These are phyloP conservation scores for Danio jaintianensis DNA, from an alignment of 2,797 vertebrate species.

Conservation along the genomic window DNA sequence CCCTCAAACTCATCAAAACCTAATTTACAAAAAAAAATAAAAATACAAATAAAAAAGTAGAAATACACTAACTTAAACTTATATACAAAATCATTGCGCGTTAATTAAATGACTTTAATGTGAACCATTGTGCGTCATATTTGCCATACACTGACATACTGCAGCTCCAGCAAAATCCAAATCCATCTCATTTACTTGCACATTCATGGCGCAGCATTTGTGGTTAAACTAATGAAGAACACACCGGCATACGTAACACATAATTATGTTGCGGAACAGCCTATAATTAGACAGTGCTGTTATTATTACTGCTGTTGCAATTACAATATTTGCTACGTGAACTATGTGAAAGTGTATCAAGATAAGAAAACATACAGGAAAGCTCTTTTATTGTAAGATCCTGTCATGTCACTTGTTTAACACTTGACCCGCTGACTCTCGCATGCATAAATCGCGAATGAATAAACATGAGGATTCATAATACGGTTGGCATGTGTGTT, in stretches of 20 bases:
- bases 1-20: too few relatives aligned
- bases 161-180: background rate
- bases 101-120: background rate
- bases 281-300: background rate
- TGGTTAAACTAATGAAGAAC: background rate
- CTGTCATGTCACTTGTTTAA: constrained; percentile 27
- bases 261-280: background rate
- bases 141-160: background rate
- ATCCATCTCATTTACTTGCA: background rate
- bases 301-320: background rate
- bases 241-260: background rate
- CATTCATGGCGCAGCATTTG: background rate
- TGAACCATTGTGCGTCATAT: background rate
- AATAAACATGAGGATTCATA: constrained; percentile 34
- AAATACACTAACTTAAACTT: background rate
- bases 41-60: background rate
- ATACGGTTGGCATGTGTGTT: constrained; percentile 22
- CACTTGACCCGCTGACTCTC: constrained; percentile 41
- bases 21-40: too few relatives aligned
- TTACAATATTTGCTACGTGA: background rate
- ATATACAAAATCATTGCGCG: background rate
- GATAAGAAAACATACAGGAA: background rate
- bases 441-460: constrained; percentile 20
- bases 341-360: background rate
- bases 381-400: background rate